phyloP scores from a whole-genome alignment of 64 coral and sea anemone species.

The Stichodactyla helianthus region DNA sequence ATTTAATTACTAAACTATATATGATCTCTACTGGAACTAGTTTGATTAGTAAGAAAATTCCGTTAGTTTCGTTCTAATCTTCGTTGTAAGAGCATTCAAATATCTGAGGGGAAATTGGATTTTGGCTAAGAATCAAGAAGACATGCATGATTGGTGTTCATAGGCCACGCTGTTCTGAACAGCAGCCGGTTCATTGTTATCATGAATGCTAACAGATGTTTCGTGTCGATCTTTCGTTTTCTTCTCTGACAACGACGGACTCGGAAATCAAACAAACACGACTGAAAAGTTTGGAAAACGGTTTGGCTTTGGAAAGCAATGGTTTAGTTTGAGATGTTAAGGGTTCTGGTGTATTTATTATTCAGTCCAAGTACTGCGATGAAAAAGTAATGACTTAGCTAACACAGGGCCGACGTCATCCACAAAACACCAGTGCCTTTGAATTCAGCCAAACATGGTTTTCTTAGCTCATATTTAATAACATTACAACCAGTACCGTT shows the following conservation, averaged over 20 bases:
- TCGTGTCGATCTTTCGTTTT: background rate
- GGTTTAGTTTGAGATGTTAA: no score
- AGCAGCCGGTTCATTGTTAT: background rate
- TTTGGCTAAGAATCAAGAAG: background rate
- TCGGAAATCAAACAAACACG: background rate
- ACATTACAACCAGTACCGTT: background rate
- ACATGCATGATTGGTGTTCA: background rate
- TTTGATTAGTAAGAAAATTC: background rate
- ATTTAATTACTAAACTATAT: background rate
- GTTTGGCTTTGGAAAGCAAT: background rate
- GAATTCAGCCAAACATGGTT: constrained; percentile 1
- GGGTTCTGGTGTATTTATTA: background rate
- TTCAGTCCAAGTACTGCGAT: background rate
- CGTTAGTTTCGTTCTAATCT: background rate
- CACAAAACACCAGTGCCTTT: background rate
- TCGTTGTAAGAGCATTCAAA: background rate
- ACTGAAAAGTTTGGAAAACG: background rate
- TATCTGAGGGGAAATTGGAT: background rate
- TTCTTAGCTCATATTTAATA: background rate
- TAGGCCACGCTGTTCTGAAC: background rate
- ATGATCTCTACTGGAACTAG: background rate
- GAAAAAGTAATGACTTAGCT: background rate
- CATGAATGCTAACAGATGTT: background rate
- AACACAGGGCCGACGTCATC: background rate
- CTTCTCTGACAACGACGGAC: background rate